Percentiles rank a stretch among this genome's conserved stretches.
Evolutionary conservation across 2,888 invertebrate genomes (phyloP).

Genomic region (Adineta ricciae): DNA sequence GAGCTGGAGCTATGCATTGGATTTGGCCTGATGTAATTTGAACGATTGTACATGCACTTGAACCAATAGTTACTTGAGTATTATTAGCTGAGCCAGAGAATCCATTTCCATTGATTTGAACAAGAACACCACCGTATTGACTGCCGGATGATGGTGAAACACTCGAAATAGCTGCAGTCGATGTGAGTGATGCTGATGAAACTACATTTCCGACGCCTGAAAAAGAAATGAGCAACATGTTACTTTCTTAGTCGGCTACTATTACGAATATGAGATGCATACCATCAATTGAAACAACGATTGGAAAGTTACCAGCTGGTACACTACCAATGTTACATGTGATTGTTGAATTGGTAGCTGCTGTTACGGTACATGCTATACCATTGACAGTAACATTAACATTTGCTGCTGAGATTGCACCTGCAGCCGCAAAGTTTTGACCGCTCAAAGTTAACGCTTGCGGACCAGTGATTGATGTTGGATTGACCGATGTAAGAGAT

Average conservation of each 20-base stretch:
- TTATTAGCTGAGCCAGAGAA: neutral
- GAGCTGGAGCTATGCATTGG: constrained; percentile 23
- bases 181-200: neutral
- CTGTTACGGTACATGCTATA: neutral
- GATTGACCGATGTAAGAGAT: neutral
- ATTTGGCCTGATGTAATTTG: neutral
- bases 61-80: constrained; percentile 15
- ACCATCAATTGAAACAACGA: neutral
- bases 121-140: constrained; percentile 12
- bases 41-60: neutral
- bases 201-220: neutral
- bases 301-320: neutral
- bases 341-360: neutral
- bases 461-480: neutral
- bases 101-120: constrained; percentile 28
- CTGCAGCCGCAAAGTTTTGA: neutral
- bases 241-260: too few relatives aligned
- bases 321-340: neutral
- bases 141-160: neutral
- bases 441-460: neutral
- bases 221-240: too few relatives aligned
- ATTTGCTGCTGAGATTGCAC: neutral
- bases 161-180: neutral
- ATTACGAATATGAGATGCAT: neutral
- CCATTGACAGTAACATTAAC: neutral